These are phyloP conservation scores for Orgyia antiqua DNA, from an alignment of 2,888 invertebrate species.

Conservation along the genomic window DNA sequence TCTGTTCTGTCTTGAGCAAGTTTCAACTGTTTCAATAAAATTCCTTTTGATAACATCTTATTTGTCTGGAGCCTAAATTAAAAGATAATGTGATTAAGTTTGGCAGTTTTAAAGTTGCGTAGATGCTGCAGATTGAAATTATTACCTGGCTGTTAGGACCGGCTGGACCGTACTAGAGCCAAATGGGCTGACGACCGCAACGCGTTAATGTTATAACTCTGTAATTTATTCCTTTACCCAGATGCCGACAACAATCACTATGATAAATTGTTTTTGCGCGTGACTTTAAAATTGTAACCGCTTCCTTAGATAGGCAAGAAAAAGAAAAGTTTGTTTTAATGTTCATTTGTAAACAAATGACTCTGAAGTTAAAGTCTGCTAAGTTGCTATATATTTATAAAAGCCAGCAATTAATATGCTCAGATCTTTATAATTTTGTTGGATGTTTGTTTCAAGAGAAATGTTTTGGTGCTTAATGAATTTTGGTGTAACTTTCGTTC, in stretches of 20 bases:
- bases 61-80: slow-evolving; percentile 60
- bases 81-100: slow-evolving; percentile 70
- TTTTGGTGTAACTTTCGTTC: slow-evolving; percentile 4
- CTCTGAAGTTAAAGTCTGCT: slow-evolving; percentile 15
- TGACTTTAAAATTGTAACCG: slow-evolving; percentile 43
- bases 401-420: slow-evolving; percentile 17
- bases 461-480: slow-evolving; percentile 2
- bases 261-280: slow-evolving; percentile 57
- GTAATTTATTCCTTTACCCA: slow-evolving; percentile 64
- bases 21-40: slow-evolving; percentile 48
- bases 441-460: slow-evolving; percentile 3
- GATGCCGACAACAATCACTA: slow-evolving; percentile 64
- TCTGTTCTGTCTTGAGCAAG: slow-evolving; percentile 40
- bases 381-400: slow-evolving; percentile 20
- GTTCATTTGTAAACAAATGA: slow-evolving; percentile 27
- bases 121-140: slow-evolving; percentile 65
- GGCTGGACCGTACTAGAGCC: slow-evolving; percentile 15
- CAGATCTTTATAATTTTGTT: slow-evolving; percentile 3
- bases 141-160: slow-evolving; percentile 58
- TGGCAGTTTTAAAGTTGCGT: slow-evolving; percentile 55
- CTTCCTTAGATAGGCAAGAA: slow-evolving; percentile 24
- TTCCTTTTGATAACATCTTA: slow-evolving; percentile 51
- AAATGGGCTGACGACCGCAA: slow-evolving; percentile 11
- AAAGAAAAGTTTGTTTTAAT: slow-evolving; percentile 26
- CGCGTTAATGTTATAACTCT: slow-evolving; percentile 58